A percentile compares a stretch with the other conserved stretches of the same genome.
These are phyloP conservation scores for Nicator chloris DNA, from an alignment of 2,113 vertebrate genomes.

Conservation along the genomic window DNA sequence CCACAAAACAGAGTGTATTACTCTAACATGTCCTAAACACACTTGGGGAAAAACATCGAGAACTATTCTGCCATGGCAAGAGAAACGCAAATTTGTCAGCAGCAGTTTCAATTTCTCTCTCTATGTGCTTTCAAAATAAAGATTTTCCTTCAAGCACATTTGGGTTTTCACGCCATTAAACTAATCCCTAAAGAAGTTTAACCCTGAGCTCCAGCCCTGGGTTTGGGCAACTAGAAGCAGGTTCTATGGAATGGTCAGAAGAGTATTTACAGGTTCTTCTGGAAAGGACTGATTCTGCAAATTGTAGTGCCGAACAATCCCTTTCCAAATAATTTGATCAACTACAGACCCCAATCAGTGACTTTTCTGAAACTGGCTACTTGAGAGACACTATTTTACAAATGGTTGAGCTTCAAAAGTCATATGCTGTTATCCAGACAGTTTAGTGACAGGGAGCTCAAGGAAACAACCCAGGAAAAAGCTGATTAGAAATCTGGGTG, in stretches of 20 bases:
- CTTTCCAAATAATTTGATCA: neutral
- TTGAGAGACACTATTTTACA: neutral
- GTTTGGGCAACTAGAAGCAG: neutral
- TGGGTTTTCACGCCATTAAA: neutral
- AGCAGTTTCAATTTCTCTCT: neutral
- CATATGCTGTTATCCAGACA: neutral
- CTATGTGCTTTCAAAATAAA: neutral
- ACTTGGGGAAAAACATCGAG: neutral
- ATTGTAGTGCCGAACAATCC: neutral
- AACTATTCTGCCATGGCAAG: neutral
- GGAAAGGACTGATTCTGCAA: neutral
- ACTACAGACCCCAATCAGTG: neutral
- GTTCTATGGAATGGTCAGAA: neutral
- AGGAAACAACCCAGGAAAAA: neutral
- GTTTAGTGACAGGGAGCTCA: neutral
- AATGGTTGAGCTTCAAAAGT: neutral
- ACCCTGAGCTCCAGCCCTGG: neutral
- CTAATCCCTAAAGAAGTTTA: neutral
- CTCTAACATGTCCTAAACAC: neutral
- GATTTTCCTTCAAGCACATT: neutral
- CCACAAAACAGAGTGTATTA: neutral
- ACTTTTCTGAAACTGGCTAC: neutral
- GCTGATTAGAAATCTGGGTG: neutral
- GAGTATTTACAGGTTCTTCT: neutral
- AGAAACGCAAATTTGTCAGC: neutral